Evolutionary conservation across 1,140 invertebrate genomes (phyloP).

Genomic region (Dryas iulia): DNA sequence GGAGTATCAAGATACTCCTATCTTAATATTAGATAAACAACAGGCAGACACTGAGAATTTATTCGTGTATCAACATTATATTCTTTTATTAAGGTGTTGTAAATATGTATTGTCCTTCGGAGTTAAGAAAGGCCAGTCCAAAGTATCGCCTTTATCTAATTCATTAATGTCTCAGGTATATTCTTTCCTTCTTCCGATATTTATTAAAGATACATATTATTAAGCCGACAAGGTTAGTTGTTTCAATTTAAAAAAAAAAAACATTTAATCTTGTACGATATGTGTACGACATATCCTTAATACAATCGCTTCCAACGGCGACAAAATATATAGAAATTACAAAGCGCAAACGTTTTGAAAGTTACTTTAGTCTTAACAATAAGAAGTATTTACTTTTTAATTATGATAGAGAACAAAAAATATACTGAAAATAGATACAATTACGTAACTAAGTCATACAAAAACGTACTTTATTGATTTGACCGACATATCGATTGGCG

Average conservation of each 20-base stretch:
- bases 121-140: neutral
- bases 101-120: neutral
- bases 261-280: too few species aligned
- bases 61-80: neutral
- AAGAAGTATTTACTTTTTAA: too few species aligned
- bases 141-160: neutral
- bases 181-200: neutral
- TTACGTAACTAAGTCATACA: neutral
- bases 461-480: neutral
- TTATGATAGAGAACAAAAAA: neutral
- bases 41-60: neutral
- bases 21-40: too few species aligned
- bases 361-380: neutral
- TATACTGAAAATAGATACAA: neutral
- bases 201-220: neutral
- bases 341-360: too few species aligned
- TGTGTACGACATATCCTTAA: neutral
- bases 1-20: too few species aligned
- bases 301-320: neutral
- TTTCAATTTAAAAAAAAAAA: neutral
- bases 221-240: neutral
- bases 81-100: neutral
- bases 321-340: too few species aligned
- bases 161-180: neutral
- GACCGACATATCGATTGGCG: neutral